These are phyloP conservation scores for Noctua janthe DNA, from an alignment of 2,888 invertebrate genomes.

Conservation along the genomic window DNA sequence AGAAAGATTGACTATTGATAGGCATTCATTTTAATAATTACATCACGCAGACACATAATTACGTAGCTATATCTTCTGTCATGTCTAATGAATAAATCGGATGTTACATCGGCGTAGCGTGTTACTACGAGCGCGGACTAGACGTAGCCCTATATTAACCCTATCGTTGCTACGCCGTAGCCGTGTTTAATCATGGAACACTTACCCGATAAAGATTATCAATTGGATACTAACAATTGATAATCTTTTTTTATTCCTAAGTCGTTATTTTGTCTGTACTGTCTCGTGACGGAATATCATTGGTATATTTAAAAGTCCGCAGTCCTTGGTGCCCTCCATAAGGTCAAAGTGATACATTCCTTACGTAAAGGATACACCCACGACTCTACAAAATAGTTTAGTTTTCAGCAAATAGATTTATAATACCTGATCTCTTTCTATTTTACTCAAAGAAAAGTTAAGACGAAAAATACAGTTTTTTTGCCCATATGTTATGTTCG, in stretches of 20 bases:
- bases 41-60: background rate
- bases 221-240: background rate
- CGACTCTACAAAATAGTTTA: constrained; percentile 26
- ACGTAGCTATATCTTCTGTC: background rate
- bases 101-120: background rate
- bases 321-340: background rate
- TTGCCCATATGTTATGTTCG: constrained; percentile 24
- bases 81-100: background rate
- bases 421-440: constrained; percentile 23
- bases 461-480: constrained; percentile 5
- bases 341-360: constrained; percentile 11
- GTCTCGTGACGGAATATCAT: background rate
- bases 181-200: background rate
- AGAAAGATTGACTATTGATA: background rate
- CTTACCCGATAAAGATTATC: too few relatives aligned
- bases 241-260: background rate
- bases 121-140: background rate
- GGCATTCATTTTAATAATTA: background rate
- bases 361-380: constrained; percentile 20
- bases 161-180: too few relatives aligned
- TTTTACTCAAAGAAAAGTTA: constrained; percentile 35
- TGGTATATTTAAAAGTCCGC: background rate
- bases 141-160: background rate
- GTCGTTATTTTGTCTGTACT: background rate
- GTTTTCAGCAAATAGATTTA: constrained; percentile 30